Base-by-base conservation (phyloP, 2,888 invertebrate species). In the Mycalesis mineus region DNA sequence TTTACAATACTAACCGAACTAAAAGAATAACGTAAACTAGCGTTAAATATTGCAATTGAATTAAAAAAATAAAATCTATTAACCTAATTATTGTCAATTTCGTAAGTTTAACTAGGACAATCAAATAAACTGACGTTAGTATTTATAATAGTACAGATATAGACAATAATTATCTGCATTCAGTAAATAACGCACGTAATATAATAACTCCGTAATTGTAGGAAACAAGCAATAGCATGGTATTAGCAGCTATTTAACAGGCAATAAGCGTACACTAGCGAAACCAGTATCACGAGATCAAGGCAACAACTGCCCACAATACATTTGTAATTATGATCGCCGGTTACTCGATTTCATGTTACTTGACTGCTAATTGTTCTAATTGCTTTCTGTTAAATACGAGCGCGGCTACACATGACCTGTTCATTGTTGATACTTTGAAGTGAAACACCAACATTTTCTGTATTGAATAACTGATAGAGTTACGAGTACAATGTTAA, bases 311-410 rank as follows among this genome's bases (percentile, higher is more conserved):
- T 11, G 75, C 75, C 78, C 73, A 81, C 76, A 62, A 59, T 57
- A 61, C 61, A 60, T 57, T 64, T 71, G 64, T 55, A 65, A 68
- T 68, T 60, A 60, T 60, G 36, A 44, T 47, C 37, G 44, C 69
- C 73, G 68, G 75, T 73, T 76, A 74, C 68, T 72, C 72, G 75
- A 81, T 83, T 82, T 78, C 73, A 80, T 73, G 75, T 72, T 73
- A 76, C 77, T 82, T 77, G 75, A 70, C 69, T 71, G 57, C 62
- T 69, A 69, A 74, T 71, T 68, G 65, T 61, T 64, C 74, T 70
- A 73, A 77, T 78, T 66, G 69, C 65, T 69, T 70, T 75, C 71
- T 68, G 72, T 69, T 71, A 73, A 65, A 65, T 64, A 65, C 64
- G 62, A 61, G 64, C 47, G 55, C 33, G n/a, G 14, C 39, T 44